Percentiles rank a stretch among this genome's conserved stretches.
These are phyloP conservation scores for Florisuga fusca DNA, from an alignment of 2,797 vertebrate species.

Conservation along the genomic window DNA sequence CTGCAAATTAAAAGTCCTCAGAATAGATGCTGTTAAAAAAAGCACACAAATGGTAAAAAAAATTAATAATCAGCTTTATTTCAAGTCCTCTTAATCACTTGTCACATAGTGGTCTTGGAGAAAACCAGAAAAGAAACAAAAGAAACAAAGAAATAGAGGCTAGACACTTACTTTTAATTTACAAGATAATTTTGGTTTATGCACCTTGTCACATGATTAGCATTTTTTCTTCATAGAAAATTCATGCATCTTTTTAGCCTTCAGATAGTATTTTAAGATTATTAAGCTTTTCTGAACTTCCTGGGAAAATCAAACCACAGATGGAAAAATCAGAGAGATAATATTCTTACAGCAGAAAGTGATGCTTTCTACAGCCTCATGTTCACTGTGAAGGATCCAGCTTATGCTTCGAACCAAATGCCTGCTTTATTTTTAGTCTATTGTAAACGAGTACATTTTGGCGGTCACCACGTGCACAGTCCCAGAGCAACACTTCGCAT, in stretches of 20 bases:
- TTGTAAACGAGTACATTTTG: background rate
- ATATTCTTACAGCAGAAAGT: no score
- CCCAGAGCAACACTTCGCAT: background rate
- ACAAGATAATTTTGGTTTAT: background rate
- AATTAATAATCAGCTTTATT: background rate
- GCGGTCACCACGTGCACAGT: background rate
- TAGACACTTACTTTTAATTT: constrained; percentile 18
- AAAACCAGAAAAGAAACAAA: background rate
- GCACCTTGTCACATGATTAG: background rate
- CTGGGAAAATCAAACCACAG: no score
- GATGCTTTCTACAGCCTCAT: no score
- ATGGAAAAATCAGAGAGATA: no score
- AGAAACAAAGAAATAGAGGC: background rate
- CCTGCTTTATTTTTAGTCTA: background rate
- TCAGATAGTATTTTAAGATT: no score
- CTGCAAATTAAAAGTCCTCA: background rate
- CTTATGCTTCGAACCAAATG: background rate
- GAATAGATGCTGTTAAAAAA: constrained; percentile 23
- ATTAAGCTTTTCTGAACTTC: no score
- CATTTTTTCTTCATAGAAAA: background rate
- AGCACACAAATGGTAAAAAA: constrained; percentile 17
- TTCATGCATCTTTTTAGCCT: background rate
- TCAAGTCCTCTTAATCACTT: background rate
- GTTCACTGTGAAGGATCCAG: background rate
- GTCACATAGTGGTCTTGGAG: background rate